phyloP scores from a whole-genome alignment of 2,888 invertebrate species.

The Electrophaes corylata region DNA sequence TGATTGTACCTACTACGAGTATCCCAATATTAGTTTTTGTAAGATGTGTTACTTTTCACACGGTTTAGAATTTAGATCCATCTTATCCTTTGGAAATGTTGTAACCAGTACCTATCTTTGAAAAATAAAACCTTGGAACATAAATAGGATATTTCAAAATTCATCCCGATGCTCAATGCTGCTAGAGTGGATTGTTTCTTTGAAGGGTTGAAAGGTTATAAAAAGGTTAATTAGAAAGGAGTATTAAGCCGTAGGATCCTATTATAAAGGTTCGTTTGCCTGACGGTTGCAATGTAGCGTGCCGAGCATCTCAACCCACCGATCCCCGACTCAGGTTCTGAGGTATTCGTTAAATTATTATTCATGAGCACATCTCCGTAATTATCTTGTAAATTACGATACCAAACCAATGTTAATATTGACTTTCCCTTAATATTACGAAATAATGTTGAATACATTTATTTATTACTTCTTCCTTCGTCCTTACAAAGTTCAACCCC shows the following conservation, averaged over 20 bases:
- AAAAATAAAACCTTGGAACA: conserved; percentile 2
- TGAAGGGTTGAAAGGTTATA: conserved; percentile 33
- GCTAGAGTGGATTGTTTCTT: conserved; percentile 18
- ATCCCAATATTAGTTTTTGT: background rate
- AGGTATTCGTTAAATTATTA: conserved; percentile 61
- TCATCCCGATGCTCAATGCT: conserved; percentile 28
- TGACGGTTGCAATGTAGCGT: conserved; percentile 29
- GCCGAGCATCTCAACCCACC: conserved; percentile 15
- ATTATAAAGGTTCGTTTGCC: conserved; percentile 49
- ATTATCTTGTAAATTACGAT: conserved; percentile 58
- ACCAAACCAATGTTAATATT: conserved; percentile 50
- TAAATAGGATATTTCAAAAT: conserved; percentile 38
- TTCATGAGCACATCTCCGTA: conserved; percentile 62
- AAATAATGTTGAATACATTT: conserved; percentile 6
- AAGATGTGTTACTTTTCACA: background rate
- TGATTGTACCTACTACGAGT: too few species aligned
- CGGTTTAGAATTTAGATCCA: background rate
- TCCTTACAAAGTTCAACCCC: too few species aligned
- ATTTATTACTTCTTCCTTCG: too few species aligned
- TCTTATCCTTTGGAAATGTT: background rate
- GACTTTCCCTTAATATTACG: conserved; percentile 14
- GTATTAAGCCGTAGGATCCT: conserved; percentile 46
- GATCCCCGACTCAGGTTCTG: conserved; percentile 49
- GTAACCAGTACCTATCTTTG: background rate
- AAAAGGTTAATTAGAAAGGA: conserved; percentile 42